Conservation (phyloP, 2,888 invertebrate species). For the Ferdinandea cuprea region DNA sequence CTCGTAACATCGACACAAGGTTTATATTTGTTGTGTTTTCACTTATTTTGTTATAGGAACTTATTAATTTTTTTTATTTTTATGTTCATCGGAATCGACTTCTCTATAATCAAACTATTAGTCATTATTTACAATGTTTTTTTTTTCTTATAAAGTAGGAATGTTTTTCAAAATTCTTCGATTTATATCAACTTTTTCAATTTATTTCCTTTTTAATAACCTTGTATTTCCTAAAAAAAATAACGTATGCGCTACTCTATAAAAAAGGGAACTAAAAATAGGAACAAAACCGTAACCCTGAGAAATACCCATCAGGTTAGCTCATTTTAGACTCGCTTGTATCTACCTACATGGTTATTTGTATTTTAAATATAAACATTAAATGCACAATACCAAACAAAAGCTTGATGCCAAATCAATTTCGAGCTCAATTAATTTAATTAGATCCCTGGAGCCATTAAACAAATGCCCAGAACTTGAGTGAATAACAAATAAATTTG, state of each 20-base stretch:
- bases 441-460: conserved; percentile 16
- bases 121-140: background rate
- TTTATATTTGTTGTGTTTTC: too few species aligned
- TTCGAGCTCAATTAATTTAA: conserved; percentile 25
- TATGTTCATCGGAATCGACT: too few species aligned
- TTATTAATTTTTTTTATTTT: too few species aligned
- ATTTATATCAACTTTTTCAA: background rate
- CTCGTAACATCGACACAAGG: too few species aligned
- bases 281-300: conserved; percentile 23
- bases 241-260: too few species aligned
- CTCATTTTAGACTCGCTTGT: conserved; percentile 18
- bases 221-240: background rate
- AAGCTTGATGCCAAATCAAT: conserved; percentile 24
- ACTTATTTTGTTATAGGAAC: too few species aligned
- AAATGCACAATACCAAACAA: background rate
- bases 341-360: background rate
- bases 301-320: conserved; percentile 38
- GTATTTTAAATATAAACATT: conserved; percentile 15
- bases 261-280: conserved; percentile 2
- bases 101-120: too few species aligned
- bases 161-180: background rate
- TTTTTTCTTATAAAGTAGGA: background rate
- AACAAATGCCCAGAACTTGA: background rate
- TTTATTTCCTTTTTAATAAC: background rate
- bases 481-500: conserved; percentile 10